phyloP scores from a whole-genome alignment of 2,113 vertebrate genomes.

The Theristicus caerulescens region DNA sequence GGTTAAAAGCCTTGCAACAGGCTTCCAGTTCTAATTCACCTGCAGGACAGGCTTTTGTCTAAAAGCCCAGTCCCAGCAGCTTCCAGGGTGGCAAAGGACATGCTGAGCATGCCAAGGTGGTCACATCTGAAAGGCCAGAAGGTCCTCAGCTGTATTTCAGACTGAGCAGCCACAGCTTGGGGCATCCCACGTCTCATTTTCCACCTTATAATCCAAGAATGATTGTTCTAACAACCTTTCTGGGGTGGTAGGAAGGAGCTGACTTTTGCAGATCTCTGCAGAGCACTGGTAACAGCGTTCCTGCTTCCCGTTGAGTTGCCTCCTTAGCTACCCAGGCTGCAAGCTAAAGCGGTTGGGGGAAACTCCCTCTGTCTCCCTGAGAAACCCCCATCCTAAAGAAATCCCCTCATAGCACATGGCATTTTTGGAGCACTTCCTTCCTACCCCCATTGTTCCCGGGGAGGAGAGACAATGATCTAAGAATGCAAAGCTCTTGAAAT shows the following conservation, averaged over 20 bases:
- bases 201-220: not conserved
- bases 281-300: not conserved
- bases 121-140: not conserved
- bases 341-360: not conserved
- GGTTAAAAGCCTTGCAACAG: not conserved
- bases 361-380: not conserved
- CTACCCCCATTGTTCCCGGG: not conserved
- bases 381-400: not conserved
- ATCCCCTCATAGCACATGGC: not conserved
- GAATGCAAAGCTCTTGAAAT: conserved; percentile 28
- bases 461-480: conserved; percentile 41
- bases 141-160: not conserved
- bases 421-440: not conserved
- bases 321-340: not conserved
- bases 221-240: not conserved
- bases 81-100: not conserved
- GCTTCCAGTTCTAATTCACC: not conserved
- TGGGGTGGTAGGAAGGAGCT: not conserved
- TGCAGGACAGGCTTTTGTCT: not conserved
- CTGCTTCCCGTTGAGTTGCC: not conserved
- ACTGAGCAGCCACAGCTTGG: not conserved
- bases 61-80: not conserved
- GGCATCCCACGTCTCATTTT: not conserved
- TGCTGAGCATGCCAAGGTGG: not conserved
- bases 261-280: not conserved